phyloP scores from a whole-genome alignment of 2,888 invertebrate genomes.

The Morpho achilles region DNA sequence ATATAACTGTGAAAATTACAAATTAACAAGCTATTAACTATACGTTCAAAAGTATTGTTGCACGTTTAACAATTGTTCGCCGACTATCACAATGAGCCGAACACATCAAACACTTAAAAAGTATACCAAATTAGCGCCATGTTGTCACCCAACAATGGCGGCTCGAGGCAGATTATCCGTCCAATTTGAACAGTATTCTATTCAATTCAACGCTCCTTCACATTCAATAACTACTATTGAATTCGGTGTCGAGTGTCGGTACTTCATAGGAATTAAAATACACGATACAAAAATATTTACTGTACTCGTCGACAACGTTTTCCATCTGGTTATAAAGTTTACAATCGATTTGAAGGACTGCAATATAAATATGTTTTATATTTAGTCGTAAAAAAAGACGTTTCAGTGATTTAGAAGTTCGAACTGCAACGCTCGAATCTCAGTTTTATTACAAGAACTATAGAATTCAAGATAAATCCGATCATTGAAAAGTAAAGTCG shows the following conservation, averaged over 20 bases:
- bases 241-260: slow-evolving; percentile 53
- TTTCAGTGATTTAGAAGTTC: too few species aligned
- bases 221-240: slow-evolving; percentile 38
- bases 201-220: slow-evolving; percentile 33
- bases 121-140: slow-evolving; percentile 44
- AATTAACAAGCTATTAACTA: too few species aligned
- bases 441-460: too few species aligned
- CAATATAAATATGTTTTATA: not conserved
- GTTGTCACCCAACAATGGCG: slow-evolving; percentile 34
- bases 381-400: too few species aligned
- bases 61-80: too few species aligned
- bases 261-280: slow-evolving; percentile 31
- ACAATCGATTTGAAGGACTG: not conserved
- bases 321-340: not conserved
- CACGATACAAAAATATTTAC: not conserved
- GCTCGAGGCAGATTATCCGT: slow-evolving; percentile 53
- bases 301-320: not conserved
- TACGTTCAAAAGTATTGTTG: too few species aligned
- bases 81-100: too few species aligned
- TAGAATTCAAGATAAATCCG: too few species aligned
- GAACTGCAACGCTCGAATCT: too few species aligned
- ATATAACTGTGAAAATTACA: too few species aligned
- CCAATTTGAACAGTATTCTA: slow-evolving; percentile 58
- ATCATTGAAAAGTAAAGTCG: too few species aligned
- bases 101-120: slow-evolving; percentile 31